These are phyloP conservation scores for Takifugu rubripes DNA, from an alignment of 2,797 vertebrate species.

Conservation along the genomic window DNA sequence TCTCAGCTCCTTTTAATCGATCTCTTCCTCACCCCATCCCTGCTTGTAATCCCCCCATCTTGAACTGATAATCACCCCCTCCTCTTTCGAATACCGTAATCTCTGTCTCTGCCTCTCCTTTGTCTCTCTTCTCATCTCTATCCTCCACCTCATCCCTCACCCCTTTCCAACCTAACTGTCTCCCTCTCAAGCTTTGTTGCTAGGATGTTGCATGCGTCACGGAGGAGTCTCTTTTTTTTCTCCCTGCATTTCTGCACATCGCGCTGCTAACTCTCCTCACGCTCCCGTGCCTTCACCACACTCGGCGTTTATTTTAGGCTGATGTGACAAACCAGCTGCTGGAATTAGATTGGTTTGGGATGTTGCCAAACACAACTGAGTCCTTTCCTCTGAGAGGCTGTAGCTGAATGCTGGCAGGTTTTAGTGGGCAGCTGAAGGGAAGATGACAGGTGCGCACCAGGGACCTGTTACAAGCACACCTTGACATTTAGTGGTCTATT, in stretches of 20 bases:
- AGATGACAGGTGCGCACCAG: conserved; percentile 58
- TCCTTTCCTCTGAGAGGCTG: conserved; percentile 30
- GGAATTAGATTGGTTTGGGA: conserved; percentile 43
- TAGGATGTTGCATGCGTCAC: conserved; percentile 16
- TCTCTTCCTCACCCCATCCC: conserved; percentile 3
- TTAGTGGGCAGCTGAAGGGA: conserved; percentile 46
- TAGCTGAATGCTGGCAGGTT: conserved; percentile 47
- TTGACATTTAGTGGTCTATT: conserved; percentile 47
- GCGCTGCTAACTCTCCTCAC: conserved; percentile 14
- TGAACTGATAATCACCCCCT: neutral
- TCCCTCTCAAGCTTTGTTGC: conserved; percentile 9
- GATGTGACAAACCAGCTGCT: conserved; percentile 29
- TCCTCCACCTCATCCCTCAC: neutral
- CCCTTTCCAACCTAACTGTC: neutral
- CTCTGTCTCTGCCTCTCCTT: conserved; percentile 5
- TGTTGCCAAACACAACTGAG: conserved; percentile 53
- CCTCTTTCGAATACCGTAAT: conserved; percentile 16
- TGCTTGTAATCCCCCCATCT: conserved; percentile 13
- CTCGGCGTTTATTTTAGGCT: conserved; percentile 36
- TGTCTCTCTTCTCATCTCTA: neutral
- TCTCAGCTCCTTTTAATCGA: conserved; percentile 9
- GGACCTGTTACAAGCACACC: conserved; percentile 55
- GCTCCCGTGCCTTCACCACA: conserved; percentile 11
- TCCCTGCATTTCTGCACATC: conserved; percentile 12
- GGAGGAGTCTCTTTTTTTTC: conserved; percentile 23